Evolutionary conservation across 2,113 vertebrate genomes (phyloP).

Genomic region (Arothron firmamentum): DNA sequence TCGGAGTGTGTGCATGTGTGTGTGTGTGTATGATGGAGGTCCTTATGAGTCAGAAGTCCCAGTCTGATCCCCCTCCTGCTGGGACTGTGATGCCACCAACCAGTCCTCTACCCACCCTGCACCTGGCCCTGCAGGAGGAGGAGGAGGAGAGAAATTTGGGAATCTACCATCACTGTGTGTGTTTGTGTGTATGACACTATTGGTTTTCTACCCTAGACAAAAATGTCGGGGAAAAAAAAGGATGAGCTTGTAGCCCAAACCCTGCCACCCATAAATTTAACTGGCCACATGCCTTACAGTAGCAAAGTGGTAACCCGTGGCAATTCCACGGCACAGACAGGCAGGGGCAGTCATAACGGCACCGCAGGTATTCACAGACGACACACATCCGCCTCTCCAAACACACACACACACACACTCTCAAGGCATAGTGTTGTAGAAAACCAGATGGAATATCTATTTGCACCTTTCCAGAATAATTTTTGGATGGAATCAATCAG

Average conservation of each 20-base stretch:
- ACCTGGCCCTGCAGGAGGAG: conserved; percentile 67
- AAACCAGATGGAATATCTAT: conserved; percentile 47
- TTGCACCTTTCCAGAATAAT: conserved; percentile 43
- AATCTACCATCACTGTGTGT: conserved; percentile 50
- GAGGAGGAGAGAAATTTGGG: conserved; percentile 48
- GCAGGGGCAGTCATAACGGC: conserved; percentile 50
- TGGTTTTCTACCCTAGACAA: conserved; percentile 64
- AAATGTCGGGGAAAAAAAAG: conserved; percentile 57
- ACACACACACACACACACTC: conserved; percentile 7
- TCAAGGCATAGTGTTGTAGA: conserved; percentile 12
- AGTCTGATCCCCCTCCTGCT: conserved; percentile 66
- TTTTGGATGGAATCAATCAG: conserved; percentile 56
- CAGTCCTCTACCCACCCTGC: conserved; percentile 72
- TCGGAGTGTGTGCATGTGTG: conserved; percentile 28
- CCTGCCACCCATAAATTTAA: conserved; percentile 72
- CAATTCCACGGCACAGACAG: conserved; percentile 47
- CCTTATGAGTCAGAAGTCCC: conserved; percentile 59
- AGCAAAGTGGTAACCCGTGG: conserved; percentile 65
- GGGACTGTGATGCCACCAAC: conserved; percentile 75
- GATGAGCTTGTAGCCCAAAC: conserved; percentile 64
- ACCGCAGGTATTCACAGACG: conserved; percentile 49
- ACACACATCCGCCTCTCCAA: conserved; percentile 5
- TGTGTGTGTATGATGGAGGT: conserved; percentile 43
- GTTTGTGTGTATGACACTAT: conserved; percentile 45
- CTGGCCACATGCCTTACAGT: conserved; percentile 69